phyloP scores from a whole-genome alignment of 2,888 invertebrate species.

The Clitarchus hookeri region DNA sequence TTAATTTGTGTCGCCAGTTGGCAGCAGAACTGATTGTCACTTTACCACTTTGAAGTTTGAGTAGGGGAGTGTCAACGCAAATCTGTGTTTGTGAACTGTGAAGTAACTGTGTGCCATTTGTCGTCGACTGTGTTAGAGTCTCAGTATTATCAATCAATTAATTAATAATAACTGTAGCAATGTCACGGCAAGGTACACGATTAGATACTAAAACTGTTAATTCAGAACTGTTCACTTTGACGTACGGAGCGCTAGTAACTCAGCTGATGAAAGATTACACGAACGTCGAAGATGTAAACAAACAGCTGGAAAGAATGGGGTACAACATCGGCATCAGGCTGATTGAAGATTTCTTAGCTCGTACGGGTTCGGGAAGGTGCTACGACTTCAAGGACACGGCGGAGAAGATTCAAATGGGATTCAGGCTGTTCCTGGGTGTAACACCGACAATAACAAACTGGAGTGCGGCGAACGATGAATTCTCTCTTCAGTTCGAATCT shows the following conservation, averaged over 20 bases:
- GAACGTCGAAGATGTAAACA: conserved; percentile 96
- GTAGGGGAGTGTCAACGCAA: too few species aligned
- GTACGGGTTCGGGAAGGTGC: conserved; percentile 87
- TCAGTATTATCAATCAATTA: too few species aligned
- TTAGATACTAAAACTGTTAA: conserved; percentile 84
- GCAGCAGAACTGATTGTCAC: too few species aligned
- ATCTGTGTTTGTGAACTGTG: too few species aligned
- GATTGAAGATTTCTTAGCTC: conserved; percentile 96
- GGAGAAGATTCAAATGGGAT: conserved; percentile 78
- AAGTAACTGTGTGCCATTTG: too few species aligned
- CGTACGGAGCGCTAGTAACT: conserved; percentile 96
- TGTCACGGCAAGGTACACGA: conserved; percentile 73
- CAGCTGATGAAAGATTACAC: conserved; percentile 97
- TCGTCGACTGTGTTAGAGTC: too few species aligned
- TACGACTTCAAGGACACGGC: conserved; percentile 96
- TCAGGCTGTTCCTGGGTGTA: conserved; percentile 86
- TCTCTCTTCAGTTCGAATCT: conserved; percentile 91
- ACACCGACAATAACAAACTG: conserved; percentile 93
- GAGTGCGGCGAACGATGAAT: conserved; percentile 94
- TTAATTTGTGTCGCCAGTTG: too few species aligned
- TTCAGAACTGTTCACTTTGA: conserved; percentile 94
- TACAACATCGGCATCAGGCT: conserved; percentile 98
- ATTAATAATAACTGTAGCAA: conserved; percentile 47
- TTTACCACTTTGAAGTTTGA: too few species aligned
- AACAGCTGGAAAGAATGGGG: conserved; percentile 92